Base-by-base conservation (phyloP, 2,113 vertebrate species). In the Willisornis vidua region DNA sequence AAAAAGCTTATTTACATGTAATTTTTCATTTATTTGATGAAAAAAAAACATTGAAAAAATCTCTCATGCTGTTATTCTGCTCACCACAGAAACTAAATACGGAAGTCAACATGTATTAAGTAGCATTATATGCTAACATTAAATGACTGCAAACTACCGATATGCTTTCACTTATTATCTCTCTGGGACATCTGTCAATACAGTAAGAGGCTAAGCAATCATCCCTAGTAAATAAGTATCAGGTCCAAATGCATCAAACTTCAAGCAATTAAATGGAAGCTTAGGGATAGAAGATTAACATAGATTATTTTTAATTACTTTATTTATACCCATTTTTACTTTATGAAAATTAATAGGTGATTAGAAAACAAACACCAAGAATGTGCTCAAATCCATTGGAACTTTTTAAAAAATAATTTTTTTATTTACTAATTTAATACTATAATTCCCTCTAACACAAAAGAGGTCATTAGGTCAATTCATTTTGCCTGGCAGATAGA, bases 141-240 rank as follows among this genome's bases (percentile, higher is more conserved):
- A 91, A 91, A 91, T 92, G 87, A 71, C 76, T 93, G 77, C 75
- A 94, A 95, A 88, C 48, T 90, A 74, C 62, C 74, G 81, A 97
- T 97, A 94, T n/a, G 58, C 29, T 90, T 91, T 94, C 78, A 70
- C 22, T 89, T 91, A 91, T 94, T 96, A 96, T 95, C 80, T 97
- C 93, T 59, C 87, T 87, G 84, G 88, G 87, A 96, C 89, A 97
- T 96, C 89, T 98, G 96, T 97, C 97, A 96, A 87, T 97, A 75
- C 29, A 55, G 51, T 91, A 97, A 97, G 72, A 94, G 85, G 93
- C 86, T 96, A 94, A 97, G 70, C 61, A 96, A 82, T 87, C 43
- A 90, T 85, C 82, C n/a, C 65, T 76, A 62, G 49, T 70, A 93
- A 97, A 92, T 87, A 96, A 96, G 19, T 87, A 93, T 93, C 83